Percentiles rank a stretch among this genome's conserved stretches.
Conservation (phyloP, 2,797 vertebrate genomes). For the Tragopan temminckii region DNA sequence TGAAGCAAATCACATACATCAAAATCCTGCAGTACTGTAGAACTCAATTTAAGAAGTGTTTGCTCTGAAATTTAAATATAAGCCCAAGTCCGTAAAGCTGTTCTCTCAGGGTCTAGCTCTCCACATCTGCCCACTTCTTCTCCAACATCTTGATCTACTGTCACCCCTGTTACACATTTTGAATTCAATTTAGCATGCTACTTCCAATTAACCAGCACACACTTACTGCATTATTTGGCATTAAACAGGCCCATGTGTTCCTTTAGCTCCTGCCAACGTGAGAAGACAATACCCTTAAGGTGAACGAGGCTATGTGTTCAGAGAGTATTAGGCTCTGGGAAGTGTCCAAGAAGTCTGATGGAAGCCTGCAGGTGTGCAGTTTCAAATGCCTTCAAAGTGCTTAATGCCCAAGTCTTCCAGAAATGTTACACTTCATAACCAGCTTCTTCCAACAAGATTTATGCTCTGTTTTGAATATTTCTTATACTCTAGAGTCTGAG, state of each 20-base stretch:
- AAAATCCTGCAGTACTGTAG: slow-evolving; percentile 22
- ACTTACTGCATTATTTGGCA: slow-evolving; percentile 77
- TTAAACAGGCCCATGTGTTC: slow-evolving; percentile 72
- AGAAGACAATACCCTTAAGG: slow-evolving; percentile 77
- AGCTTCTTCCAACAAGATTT: slow-evolving; percentile 43
- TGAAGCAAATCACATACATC: background rate
- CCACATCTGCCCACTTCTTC: slow-evolving; percentile 65
- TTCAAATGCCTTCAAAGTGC: slow-evolving; percentile 42
- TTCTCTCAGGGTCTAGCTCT: slow-evolving; percentile 70
- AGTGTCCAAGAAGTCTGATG: slow-evolving; percentile 44
- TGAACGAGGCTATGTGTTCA: slow-evolving; percentile 58
- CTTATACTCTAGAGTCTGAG: background rate
- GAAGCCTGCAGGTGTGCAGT: slow-evolving; percentile 54
- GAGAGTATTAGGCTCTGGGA: slow-evolving; percentile 48
- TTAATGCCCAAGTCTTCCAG: slow-evolving; percentile 8
- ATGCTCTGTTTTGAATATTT: slow-evolving; percentile 41
- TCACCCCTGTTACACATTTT: slow-evolving; percentile 69
- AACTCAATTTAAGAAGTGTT: slow-evolving; percentile 48
- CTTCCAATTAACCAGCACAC: slow-evolving; percentile 77
- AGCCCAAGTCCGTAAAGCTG: slow-evolving; percentile 22
- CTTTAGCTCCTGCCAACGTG: slow-evolving; percentile 62
- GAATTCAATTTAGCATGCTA: slow-evolving; percentile 67
- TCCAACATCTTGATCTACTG: slow-evolving; percentile 72
- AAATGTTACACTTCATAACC: slow-evolving; percentile 18
- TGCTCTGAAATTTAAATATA: slow-evolving; percentile 68